phyloP scores from a whole-genome alignment of 2,888 invertebrate genomes.

The Nebria salina region DNA sequence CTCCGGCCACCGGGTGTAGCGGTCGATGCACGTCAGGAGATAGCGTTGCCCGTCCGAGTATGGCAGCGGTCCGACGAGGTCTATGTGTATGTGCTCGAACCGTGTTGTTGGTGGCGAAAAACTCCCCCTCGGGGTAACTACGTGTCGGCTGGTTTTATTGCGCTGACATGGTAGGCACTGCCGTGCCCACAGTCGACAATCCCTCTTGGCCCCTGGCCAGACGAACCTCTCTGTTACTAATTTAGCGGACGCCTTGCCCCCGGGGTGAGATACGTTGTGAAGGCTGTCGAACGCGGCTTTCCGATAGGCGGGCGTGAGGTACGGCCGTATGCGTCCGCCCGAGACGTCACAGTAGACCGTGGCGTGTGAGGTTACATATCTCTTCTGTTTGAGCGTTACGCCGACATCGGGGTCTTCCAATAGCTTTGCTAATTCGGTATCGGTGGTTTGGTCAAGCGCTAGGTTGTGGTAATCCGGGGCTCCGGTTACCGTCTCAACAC shows the following conservation, averaged over 20 bases:
- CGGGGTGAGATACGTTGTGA: background rate
- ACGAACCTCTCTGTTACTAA: background rate
- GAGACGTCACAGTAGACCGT: too few species aligned
- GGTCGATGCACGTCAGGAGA: slow-evolving; percentile 53
- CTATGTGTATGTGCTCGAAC: slow-evolving; percentile 54
- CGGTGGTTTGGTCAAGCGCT: too few species aligned
- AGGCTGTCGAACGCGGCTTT: background rate
- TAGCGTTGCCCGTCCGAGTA: slow-evolving; percentile 49
- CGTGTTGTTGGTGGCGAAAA: slow-evolving; percentile 50
- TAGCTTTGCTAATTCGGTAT: too few species aligned
- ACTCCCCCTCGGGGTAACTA: slow-evolving; percentile 31
- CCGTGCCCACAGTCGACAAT: slow-evolving; percentile 54
- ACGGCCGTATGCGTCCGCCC: slow-evolving; percentile 45
- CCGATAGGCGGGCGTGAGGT: background rate
- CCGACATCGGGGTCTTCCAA: too few species aligned
- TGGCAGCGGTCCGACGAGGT: slow-evolving; percentile 48
- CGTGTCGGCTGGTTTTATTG: slow-evolving; percentile 50
- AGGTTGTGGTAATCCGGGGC: too few species aligned
- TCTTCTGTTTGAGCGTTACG: too few species aligned
- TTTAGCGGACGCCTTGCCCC: background rate
- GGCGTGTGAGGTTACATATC: too few species aligned
- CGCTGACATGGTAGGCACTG: slow-evolving; percentile 53
- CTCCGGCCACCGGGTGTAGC: slow-evolving; percentile 52
- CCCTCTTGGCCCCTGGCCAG: slow-evolving; percentile 12
- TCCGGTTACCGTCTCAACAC: too few species aligned